A percentile compares a stretch with the other conserved stretches of the same genome.
phyloP scores from a whole-genome alignment of 92 coral and sea anemone species.

The Palythoa caribaeorum region DNA sequence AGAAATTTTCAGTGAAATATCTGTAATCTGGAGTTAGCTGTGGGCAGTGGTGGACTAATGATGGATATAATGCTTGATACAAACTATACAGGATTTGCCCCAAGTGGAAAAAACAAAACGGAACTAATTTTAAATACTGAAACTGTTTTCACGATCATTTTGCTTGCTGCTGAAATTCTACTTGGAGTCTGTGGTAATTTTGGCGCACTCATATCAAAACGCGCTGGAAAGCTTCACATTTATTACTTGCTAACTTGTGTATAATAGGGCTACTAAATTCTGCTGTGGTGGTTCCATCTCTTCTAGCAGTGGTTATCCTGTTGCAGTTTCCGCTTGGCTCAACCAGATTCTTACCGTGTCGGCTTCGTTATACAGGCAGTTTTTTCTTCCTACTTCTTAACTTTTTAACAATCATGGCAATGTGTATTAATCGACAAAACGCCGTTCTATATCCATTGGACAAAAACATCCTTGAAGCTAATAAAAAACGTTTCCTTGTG shows the following conservation, averaged over 20 bases:
- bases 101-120: not conserved
- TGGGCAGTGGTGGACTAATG: no score
- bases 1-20: no score
- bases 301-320: not conserved
- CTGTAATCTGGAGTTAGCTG: not conserved
- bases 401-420: conserved; percentile 17
- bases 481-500: conserved; percentile 4
- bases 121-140: not conserved
- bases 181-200: conserved; percentile 22
- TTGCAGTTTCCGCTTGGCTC: conserved; percentile 10
- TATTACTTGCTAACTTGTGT: conserved; percentile 9
- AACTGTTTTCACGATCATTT: not conserved
- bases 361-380: conserved; percentile 21
- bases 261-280: conserved; percentile 24
- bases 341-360: not conserved
- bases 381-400: conserved; percentile 21
- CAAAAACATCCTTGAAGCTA: not conserved
- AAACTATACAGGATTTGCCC: not conserved
- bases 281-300: conserved; percentile 32
- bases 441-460: conserved; percentile 22
- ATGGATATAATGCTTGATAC: not conserved
- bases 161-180: conserved; percentile 11
- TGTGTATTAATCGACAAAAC: conserved; percentile 37
- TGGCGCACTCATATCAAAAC: conserved; percentile 23
- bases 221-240: conserved; percentile 1